Evolutionary conservation across 1,140 invertebrate species (phyloP), one percentile per base, ranked within the genome.

Genomic region (Dendrolimus punctatus): DNA sequence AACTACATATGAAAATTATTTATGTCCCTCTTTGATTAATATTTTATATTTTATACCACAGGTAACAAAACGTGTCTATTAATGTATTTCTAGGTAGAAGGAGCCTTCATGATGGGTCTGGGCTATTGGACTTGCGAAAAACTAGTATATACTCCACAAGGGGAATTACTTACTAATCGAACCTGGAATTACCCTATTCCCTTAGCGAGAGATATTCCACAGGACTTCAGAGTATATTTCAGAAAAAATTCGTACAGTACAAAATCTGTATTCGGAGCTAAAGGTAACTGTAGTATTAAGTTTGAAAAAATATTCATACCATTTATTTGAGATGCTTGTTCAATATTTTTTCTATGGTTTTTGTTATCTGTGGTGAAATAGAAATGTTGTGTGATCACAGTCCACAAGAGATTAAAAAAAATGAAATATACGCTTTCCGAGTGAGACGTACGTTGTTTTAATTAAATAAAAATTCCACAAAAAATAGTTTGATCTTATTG

Each of bases 131-230:
- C 93, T 0, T 87, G 77, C 4, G 95, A 97, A 77, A 87, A 93
- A 51, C 73, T 94, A 37, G 87, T 91, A 0, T 92, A 90, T 59
- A 88, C 94, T 69, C 71, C 87, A 6, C 68, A 88, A 39, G 95
- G 93, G 39, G 80, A 89, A 60, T 75, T 93, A 2, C 80, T 93
- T 0, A 95, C 93, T 5, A 89, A 92, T 67, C 89, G 93, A 62
- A 94, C 94, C 43, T 96, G 95, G 94, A 92, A 90, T 59, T 97
- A 96, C 76, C 93, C 95, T 71, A 90, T 93, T 6, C 94, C 94
- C 0, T 90, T 92, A 51, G 90, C 90, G 0, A 93, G 92, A 75
- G 95, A 96, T 69, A 95, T 96, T 64, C 95, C 95, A 6, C 85
- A 92, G 39, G 94, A 96, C 85, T 92, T 95, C 64, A 88, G 93